Evolutionary conservation across 2,797 vertebrate genomes (phyloP).

Genomic region (Brachymystax lenok): DNA sequence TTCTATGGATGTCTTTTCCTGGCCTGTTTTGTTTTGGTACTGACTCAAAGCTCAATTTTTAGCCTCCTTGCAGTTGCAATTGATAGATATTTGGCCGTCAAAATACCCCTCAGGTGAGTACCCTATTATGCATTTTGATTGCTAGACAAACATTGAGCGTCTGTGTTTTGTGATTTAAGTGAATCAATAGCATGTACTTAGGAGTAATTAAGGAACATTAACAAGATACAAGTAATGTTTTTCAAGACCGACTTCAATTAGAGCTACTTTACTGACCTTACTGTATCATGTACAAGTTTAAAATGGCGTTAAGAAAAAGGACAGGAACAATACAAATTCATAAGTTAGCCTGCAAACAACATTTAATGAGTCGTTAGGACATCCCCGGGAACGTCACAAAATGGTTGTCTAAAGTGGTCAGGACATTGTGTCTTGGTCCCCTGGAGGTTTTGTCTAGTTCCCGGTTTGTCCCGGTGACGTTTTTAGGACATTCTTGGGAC

Average conservation of each 20-base stretch:
- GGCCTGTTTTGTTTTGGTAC: constrained; percentile 93
- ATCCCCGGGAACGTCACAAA: no score
- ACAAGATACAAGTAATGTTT: background rate
- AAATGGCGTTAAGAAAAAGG: background rate
- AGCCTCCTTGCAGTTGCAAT: constrained; percentile 93
- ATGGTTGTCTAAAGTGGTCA: no score
- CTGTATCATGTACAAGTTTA: background rate
- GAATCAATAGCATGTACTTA: no score
- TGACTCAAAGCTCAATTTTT: constrained; percentile 98
- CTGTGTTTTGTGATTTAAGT: no score
- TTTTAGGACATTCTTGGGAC: no score
- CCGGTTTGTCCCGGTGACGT: no score
- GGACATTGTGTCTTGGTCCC: no score
- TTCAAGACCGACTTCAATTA: background rate
- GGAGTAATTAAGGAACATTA: no score
- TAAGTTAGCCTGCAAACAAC: no score
- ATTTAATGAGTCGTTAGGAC: no score
- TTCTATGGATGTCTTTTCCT: constrained; percentile 95
- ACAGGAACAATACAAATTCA: no score
- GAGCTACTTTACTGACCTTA: background rate
- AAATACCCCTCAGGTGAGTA: constrained; percentile 92
- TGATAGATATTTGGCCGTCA: constrained; percentile 93
- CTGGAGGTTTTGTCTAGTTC: no score
- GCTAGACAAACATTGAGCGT: background rate
- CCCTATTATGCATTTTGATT: background rate